phyloP scores from a whole-genome alignment of 2,888 invertebrate genomes.

The Horisme vitalbata region DNA sequence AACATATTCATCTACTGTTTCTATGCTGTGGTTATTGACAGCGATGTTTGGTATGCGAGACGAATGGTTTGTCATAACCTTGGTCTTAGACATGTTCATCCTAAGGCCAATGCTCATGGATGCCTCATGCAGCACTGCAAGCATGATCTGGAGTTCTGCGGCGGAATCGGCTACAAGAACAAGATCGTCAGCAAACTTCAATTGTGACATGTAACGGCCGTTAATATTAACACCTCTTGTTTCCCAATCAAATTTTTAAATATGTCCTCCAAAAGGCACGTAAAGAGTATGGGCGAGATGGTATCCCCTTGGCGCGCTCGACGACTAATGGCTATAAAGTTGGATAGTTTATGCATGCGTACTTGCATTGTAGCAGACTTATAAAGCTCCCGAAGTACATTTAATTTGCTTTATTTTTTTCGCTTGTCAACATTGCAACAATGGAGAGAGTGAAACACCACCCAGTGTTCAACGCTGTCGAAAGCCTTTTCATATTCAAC shows the following conservation, averaged over 20 bases:
- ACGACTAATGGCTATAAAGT: too few relatives aligned
- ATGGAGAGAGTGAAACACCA: too few relatives aligned
- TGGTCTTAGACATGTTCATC: too few relatives aligned
- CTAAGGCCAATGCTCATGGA: too few relatives aligned
- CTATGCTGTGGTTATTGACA: too few relatives aligned
- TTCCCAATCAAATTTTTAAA: not conserved
- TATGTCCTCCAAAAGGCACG: not conserved
- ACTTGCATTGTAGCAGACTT: constrained; percentile 2
- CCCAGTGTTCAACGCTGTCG: too few relatives aligned
- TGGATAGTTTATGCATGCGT: not conserved
- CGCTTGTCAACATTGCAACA: constrained; percentile 2
- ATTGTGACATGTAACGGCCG: not conserved
- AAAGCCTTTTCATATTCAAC: too few relatives aligned
- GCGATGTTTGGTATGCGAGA: too few relatives aligned
- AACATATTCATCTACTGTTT: not conserved
- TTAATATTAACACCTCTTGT: not conserved
- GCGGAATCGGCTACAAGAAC: not conserved
- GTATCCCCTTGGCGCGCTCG: not conserved
- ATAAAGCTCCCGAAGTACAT: not conserved
- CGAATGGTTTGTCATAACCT: too few relatives aligned
- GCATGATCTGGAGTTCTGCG: not conserved
- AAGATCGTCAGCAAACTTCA: not conserved
- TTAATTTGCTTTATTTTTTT: too few relatives aligned
- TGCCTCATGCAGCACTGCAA: too few relatives aligned
- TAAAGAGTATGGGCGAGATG: not conserved